Conservation (phyloP, 2,888 invertebrate species). For the Drosophila kuntzei region DNA sequence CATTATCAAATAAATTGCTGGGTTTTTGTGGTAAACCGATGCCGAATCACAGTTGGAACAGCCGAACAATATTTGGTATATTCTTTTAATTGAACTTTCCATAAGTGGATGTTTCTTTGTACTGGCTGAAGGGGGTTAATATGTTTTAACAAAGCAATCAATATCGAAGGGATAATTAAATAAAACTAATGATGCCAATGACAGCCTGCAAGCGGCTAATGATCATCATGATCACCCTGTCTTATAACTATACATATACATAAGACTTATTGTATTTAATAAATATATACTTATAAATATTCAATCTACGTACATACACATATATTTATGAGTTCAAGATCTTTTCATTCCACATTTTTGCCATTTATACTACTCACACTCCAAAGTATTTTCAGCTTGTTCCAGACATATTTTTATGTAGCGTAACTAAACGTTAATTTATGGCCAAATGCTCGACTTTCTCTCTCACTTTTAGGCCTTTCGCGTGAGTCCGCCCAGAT, state of each 20-base stretch:
- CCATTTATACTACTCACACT: constrained; percentile 15
- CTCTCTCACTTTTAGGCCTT: constrained; percentile 38
- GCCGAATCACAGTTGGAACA: constrained; percentile 66
- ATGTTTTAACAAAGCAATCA: constrained; percentile 79
- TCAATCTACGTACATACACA: too few relatives aligned
- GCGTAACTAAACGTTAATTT: constrained; percentile 79
- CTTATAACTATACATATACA: constrained; percentile 1
- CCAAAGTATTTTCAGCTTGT: constrained; percentile 22
- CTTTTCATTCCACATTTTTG: background rate
- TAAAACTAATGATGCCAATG: constrained; percentile 80
- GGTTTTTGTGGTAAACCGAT: constrained; percentile 66
- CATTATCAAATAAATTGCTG: constrained; percentile 78
- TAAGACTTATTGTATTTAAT: too few relatives aligned
- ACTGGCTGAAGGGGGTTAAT: constrained; percentile 63
- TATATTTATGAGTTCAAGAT: background rate
- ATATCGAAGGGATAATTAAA: constrained; percentile 76
- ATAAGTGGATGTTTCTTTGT: constrained; percentile 42
- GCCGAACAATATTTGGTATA: constrained; percentile 34
- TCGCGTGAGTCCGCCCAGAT: constrained; percentile 43
- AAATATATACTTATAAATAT: background rate
- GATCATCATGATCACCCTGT: constrained; percentile 60
- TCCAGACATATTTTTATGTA: constrained; percentile 73
- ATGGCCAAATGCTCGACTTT: constrained; percentile 57
- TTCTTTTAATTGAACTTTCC: constrained; percentile 75
- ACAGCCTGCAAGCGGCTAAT: constrained; percentile 68